Evolutionary conservation across 2,888 invertebrate species (phyloP), one percentile per base, ranked within the genome.

Genomic region (Patella depressa): DNA sequence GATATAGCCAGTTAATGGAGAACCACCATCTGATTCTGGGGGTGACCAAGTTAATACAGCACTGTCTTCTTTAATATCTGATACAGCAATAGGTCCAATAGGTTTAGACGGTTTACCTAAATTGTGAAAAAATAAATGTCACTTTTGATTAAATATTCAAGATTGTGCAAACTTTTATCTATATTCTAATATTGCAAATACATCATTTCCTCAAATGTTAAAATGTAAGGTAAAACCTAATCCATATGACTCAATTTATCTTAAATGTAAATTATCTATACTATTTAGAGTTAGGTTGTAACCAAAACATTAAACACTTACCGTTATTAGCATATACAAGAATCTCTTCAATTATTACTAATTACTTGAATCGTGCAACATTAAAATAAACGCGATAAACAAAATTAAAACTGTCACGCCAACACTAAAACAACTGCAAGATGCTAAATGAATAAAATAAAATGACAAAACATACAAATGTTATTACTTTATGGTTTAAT

Each of bases 21-120:
- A 81, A 24, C 91, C 91, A 19, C 91, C 91, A 83, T 91, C 90
- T 73, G 86, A 81, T 71, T 86, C 83, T 5, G 91, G 91, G 79
- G 87, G 83, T 79, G 85, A 80, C 91, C 91, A 91, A 78, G 86
- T 81, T 79, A 91, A 81, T 45, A 81, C 88, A 71, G 88, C 87
- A 71, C 86, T 85, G 73, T 88, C 88, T 45, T 81, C 83, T 65
- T 85, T 88, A 76, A 87, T 83, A 79, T 88, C 87, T 3, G 85
- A 83, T n/a, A 84, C 78, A 19, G 78, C 78, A 3, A 88, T 80
- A 7, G 87, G 86, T 73, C 86, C 85, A 59, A 79, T 78, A 54
- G 88, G 90, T 54, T 84, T 85, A 53, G 83, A 82, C 75, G 89
- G 90, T 29, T 83, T 84, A 78, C 86, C 90, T 89, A 80, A 59